Conservation (phyloP, 2,113 vertebrate genomes). For the Cervus canadensis region DNA sequence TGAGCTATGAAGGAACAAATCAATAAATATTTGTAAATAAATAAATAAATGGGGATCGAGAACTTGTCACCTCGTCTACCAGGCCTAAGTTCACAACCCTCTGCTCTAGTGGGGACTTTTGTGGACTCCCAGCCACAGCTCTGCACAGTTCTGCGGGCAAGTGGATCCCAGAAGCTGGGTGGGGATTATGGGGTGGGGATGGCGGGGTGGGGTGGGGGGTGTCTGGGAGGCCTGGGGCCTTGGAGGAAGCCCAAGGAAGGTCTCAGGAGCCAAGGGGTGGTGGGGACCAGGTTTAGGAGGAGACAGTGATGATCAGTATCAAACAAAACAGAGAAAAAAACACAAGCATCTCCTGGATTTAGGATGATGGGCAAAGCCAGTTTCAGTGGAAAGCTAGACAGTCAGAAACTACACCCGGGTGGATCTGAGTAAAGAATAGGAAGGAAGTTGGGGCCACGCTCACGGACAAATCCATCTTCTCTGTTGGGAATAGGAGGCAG, state of each 20-base stretch:
- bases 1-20: background rate
- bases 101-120: background rate
- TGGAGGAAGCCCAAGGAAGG: background rate
- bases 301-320: background rate
- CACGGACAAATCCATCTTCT: background rate
- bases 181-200: no score
- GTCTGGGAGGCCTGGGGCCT: background rate
- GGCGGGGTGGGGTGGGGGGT: accelerated
- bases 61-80: background rate
- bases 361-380: no score
- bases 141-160: background rate
- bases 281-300: background rate
- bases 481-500: background rate
- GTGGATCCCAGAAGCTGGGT: background rate
- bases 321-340: background rate
- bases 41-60: background rate
- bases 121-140: background rate
- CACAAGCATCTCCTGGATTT: background rate
- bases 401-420: background rate
- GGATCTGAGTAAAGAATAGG: accelerated
- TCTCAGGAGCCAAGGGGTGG: background rate
- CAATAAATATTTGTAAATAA: background rate
- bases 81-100: background rate
- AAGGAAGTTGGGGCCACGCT: background rate
- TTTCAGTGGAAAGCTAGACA: background rate